phyloP scores from a whole-genome alignment of 2,113 vertebrate genomes.

The Sporophila hypoxantha region DNA sequence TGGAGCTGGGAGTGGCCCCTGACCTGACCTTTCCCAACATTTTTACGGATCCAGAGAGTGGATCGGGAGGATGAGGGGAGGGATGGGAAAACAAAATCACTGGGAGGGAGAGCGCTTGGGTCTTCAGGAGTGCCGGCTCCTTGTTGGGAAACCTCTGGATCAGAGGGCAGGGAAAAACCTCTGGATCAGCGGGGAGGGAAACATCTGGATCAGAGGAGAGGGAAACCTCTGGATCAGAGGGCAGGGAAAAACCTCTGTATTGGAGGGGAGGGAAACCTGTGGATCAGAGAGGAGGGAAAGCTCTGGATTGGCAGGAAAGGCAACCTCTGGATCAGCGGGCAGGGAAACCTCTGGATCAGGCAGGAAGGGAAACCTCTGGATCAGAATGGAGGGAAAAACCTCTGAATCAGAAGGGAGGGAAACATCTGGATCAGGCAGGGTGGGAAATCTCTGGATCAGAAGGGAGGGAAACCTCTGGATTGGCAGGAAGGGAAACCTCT shows the following conservation, averaged over 20 bases:
- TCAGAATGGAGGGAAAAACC: no score
- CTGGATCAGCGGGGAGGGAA: no score
- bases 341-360: no score
- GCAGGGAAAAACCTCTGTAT: no score
- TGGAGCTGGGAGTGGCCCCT: background rate
- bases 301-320: background rate
- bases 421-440: no score
- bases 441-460: no score
- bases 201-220: background rate
- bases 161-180: no score
- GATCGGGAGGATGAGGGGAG: background rate
- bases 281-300: no score
- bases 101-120: background rate
- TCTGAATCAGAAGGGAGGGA: background rate
- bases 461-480: no score
- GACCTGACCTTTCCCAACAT: background rate
- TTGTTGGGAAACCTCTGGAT: background rate
- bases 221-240: background rate
- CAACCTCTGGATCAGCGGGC: background rate
- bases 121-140: background rate
- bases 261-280: no score
- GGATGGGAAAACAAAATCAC: background rate
- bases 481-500: background rate
- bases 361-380: background rate
- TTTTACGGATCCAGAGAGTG: background rate